A percentile compares a stretch with the other conserved stretches of the same genome.
Conservation (phyloP, 2,113 vertebrate genomes). For the Embiotoca jacksoni region DNA sequence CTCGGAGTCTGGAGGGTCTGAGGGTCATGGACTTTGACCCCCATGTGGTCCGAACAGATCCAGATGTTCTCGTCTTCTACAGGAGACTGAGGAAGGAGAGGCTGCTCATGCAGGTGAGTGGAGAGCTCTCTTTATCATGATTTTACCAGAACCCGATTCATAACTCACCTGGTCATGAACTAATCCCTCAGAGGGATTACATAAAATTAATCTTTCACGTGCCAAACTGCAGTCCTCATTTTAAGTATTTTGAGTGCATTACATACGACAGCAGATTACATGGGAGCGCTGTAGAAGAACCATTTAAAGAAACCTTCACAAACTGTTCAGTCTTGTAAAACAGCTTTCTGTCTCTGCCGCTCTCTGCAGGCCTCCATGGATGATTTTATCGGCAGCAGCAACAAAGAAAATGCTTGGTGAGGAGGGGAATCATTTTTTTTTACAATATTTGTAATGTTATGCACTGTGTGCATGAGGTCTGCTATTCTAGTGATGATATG, state of each 20-base stretch:
- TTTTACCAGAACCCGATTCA: background rate
- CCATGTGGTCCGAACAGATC: conserved; percentile 89
- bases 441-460: conserved; percentile 5
- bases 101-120: conserved; percentile 83
- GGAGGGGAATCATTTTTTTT: background rate
- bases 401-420: conserved; percentile 76
- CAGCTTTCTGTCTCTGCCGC: background rate
- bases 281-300: background rate
- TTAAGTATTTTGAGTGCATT: background rate
- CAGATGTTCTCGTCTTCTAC: conserved; percentile 91
- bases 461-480: conserved; percentile 66
- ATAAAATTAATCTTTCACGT: background rate
- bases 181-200: background rate
- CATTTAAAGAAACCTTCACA: background rate
- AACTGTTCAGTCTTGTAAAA: background rate
- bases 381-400: conserved; percentile 71
- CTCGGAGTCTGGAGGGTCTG: conserved; percentile 90
- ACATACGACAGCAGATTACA: background rate
- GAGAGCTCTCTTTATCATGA: background rate
- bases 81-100: conserved; percentile 82
- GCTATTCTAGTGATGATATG: background rate
- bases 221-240: background rate
- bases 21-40: conserved; percentile 96
- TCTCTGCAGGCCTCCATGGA: conserved; percentile 81
- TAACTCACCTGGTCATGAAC: too few relatives aligned